phyloP scores from a whole-genome alignment of 2,113 vertebrate genomes.

The Willisornis vidua region DNA sequence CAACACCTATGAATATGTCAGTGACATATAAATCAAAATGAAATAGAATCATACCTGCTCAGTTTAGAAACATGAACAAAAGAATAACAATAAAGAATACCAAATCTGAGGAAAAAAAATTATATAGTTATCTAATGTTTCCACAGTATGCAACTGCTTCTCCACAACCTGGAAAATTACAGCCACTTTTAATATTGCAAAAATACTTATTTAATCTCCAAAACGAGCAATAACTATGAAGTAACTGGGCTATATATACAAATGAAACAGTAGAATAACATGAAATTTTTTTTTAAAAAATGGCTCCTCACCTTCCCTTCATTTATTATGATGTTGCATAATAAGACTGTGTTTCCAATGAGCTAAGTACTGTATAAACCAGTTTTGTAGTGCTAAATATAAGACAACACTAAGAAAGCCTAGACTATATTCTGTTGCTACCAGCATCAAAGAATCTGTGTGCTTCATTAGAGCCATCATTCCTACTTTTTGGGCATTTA shows the following conservation, averaged over 20 bases:
- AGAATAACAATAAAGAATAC: neutral
- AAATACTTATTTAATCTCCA: neutral
- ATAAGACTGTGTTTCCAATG: neutral
- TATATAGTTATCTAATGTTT: neutral
- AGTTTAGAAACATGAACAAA: neutral
- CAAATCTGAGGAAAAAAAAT: neutral
- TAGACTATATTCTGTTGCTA: neutral
- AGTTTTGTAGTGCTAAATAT: neutral
- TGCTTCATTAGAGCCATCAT: neutral
- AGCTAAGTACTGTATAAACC: neutral
- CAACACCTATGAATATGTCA: neutral
- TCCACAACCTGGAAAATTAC: neutral
- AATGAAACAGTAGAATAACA: neutral
- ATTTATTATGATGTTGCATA: neutral
- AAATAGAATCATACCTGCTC: neutral
- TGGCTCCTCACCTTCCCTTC: neutral
- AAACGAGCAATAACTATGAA: neutral
- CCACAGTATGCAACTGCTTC: neutral
- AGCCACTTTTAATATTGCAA: neutral
- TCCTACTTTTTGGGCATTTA: neutral
- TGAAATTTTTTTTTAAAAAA: fast-evolving
- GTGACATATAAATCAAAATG: neutral
- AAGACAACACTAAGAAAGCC: neutral
- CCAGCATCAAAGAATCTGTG: neutral
- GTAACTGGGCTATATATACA: neutral